Conservation (phyloP, 2,888 invertebrate species). For the Elgonia sp. region DNA sequence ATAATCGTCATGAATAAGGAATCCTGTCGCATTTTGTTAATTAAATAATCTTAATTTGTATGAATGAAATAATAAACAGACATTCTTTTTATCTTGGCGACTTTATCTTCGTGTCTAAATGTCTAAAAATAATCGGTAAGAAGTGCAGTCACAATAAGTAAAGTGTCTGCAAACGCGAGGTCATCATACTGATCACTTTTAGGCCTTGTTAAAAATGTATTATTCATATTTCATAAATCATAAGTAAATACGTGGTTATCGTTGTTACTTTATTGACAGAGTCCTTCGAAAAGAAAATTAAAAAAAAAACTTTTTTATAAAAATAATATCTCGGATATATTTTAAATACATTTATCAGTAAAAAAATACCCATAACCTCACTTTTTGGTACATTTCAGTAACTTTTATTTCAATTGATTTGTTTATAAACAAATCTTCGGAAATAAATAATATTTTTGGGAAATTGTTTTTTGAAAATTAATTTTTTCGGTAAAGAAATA, state of each 20-base stretch:
- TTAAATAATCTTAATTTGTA: no score
- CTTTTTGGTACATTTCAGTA: no score
- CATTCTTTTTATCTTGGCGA: background rate
- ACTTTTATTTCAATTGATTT: no score
- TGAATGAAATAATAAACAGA: background rate
- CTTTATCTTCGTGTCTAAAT: background rate
- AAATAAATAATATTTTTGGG: no score
- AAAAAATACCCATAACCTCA: no score
- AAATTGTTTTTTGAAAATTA: no score
- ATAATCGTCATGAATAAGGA: no score
- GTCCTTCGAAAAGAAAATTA: no score
- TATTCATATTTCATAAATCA: slow-evolving; percentile 19
- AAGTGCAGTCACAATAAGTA: slow-evolving; percentile 41
- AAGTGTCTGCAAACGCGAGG: slow-evolving; percentile 48
- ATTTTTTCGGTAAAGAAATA: no score
- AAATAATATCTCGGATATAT: background rate
- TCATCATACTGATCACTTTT: slow-evolving; percentile 47
- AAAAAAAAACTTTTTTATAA: background rate
- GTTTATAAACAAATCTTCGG: no score
- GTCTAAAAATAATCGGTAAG: slow-evolving; percentile 45
- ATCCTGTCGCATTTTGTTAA: background rate
- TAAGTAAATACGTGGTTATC: background rate
- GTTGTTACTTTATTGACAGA: background rate
- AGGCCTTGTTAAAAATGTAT: slow-evolving; percentile 48
- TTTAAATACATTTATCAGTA: no score